Evolutionary conservation across 1,140 invertebrate genomes (phyloP).

Genomic region (Temnothorax longispinosus): DNA sequence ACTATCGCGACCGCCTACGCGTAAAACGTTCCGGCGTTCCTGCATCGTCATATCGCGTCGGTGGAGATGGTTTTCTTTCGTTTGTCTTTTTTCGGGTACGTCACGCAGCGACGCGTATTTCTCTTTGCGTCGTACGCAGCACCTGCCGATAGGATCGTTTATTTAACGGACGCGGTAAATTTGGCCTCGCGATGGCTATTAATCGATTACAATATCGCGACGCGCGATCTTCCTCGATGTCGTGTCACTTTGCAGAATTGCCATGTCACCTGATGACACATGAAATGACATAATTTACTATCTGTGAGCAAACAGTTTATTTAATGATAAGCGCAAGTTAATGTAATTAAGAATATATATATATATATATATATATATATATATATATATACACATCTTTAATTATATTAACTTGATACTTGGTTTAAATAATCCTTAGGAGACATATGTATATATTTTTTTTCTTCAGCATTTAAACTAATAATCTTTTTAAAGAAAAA

Average conservation of each 20-base stretch:
- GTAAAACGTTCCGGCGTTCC: conserved; percentile 28
- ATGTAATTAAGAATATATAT: neutral
- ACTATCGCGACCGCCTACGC: conserved; percentile 47
- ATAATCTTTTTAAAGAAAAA: neutral
- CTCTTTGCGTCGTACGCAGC: neutral
- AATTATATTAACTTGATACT: neutral
- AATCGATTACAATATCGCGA: conserved; percentile 48
- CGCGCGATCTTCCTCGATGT: neutral
- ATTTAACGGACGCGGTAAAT: conserved; percentile 41
- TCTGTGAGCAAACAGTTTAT: neutral
- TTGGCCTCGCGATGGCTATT: conserved; percentile 24
- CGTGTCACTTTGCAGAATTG: conserved; percentile 7
- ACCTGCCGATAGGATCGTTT: conserved; percentile 53
- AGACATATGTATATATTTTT: neutral
- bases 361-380: neutral
- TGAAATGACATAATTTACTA: conserved; percentile 43
- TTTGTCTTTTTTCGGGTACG: neutral
- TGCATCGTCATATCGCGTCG: conserved; percentile 47
- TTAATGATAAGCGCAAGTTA: conserved; percentile 24
- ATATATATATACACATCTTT: neutral
- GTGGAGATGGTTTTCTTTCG: conserved; percentile 27
- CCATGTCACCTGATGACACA: neutral
- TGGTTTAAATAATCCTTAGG: neutral
- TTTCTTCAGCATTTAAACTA: neutral
- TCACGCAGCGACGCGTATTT: conserved; percentile 17